These are phyloP conservation scores for Chrysomallon squamiferum DNA, from an alignment of 1,140 invertebrate genomes.

Conservation along the genomic window DNA sequence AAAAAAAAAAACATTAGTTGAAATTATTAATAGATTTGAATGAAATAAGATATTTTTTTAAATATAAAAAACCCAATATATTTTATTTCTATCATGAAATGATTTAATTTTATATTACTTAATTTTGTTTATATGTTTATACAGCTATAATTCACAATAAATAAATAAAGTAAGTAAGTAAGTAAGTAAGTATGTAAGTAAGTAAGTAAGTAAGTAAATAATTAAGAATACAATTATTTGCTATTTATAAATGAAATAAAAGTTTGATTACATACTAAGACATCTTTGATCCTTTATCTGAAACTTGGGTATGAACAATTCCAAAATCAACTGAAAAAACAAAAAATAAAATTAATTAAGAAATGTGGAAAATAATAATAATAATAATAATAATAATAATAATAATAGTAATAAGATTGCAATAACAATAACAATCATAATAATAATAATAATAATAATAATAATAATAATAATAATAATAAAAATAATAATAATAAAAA, in stretches of 20 bases:
- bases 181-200: not conserved
- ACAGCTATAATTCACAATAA: not conserved
- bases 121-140: not conserved
- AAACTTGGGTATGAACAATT: conserved; percentile 13
- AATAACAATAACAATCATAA: too few relatives aligned
- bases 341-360: too few relatives aligned
- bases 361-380: too few relatives aligned
- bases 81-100: not conserved
- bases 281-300: conserved; percentile 17
- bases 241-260: not conserved
- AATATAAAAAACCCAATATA: not conserved
- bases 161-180: not conserved
- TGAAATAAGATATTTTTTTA: not conserved
- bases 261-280: conserved; percentile 21
- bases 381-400: too few relatives aligned
- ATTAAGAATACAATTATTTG: not conserved
- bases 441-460: too few relatives aligned
- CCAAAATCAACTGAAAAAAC: too few relatives aligned
- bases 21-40: too few relatives aligned
- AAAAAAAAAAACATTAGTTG: not conserved
- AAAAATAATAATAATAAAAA: too few relatives aligned
- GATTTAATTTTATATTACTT: not conserved
- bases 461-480: too few relatives aligned
- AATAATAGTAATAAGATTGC: too few relatives aligned
- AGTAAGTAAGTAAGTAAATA: not conserved